These are phyloP conservation scores for Salarias fasciatus DNA, from an alignment of 2,797 vertebrate species.

Conservation along the genomic window DNA sequence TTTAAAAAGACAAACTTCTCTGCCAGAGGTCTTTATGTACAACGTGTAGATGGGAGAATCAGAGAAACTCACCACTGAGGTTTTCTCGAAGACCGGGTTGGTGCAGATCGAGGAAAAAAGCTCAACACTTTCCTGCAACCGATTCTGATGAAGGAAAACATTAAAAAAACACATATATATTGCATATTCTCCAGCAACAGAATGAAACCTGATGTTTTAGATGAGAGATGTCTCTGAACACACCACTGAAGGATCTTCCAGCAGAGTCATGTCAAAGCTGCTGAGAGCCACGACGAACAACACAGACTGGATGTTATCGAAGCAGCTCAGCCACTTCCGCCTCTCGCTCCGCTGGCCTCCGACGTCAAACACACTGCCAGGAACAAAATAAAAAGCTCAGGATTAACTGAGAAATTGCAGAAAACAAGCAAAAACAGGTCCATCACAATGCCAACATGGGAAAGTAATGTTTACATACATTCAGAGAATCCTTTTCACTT, in stretches of 20 bases:
- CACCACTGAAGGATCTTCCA: conserved; percentile 65
- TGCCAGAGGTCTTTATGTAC: background rate
- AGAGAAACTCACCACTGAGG: conserved; percentile 70
- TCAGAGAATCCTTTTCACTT: too few species aligned
- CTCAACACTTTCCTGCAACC: conserved; percentile 74
- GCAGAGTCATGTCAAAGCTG: conserved; percentile 72
- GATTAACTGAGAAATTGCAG: too few species aligned
- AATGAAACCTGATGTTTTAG: too few species aligned
- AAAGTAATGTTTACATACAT: too few species aligned
- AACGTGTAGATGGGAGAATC: background rate
- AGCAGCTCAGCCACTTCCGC: conserved; percentile 83
- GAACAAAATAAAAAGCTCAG: background rate
- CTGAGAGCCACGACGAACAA: conserved; percentile 80
- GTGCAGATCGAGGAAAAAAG: conserved; percentile 73
- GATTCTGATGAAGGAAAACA: conserved; percentile 53
- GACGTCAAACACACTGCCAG: conserved; percentile 80
- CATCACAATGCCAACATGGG: too few species aligned
- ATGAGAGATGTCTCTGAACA: conserved; percentile 11
- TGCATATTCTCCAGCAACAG: too few species aligned
- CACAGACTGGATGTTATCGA: conserved; percentile 77
- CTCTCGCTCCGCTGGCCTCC: conserved; percentile 74
- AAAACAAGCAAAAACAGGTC: too few species aligned
- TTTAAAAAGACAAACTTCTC: background rate
- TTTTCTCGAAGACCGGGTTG: conserved; percentile 61
- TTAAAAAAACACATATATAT: too few species aligned